phyloP scores from a whole-genome alignment of 1,140 invertebrate species.

The Procambarus clarkii region DNA sequence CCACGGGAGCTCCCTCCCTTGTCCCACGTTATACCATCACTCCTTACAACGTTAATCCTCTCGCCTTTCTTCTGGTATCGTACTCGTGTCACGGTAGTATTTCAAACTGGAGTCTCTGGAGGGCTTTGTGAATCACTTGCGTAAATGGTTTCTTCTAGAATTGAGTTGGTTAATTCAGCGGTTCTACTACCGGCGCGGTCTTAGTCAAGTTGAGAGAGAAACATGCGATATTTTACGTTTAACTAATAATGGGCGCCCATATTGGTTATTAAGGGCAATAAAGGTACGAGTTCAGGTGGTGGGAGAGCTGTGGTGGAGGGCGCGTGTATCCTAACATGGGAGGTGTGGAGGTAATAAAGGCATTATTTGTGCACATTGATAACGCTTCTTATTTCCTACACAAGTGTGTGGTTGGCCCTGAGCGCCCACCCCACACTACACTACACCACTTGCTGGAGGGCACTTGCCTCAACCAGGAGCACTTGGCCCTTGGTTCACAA shows the following conservation, averaged over 20 bases:
- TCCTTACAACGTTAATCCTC: not conserved
- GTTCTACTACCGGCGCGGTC: too few relatives aligned
- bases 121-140: too few relatives aligned
- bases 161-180: too few relatives aligned
- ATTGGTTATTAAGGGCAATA: too few relatives aligned
- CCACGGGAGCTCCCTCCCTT: not conserved
- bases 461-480: not conserved
- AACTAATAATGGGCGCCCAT: too few relatives aligned
- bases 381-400: constrained; percentile 15
- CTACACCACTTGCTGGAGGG: not conserved
- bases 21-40: not conserved
- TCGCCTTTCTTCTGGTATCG: not conserved
- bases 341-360: constrained; percentile 10
- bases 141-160: too few relatives aligned
- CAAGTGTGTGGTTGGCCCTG: not conserved
- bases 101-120: not conserved
- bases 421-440: not conserved
- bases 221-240: too few relatives aligned
- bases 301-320: not conserved
- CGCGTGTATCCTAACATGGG: not conserved
- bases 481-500: too few relatives aligned
- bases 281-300: not conserved
- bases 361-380: constrained; percentile 32
- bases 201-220: too few relatives aligned
- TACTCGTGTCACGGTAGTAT: not conserved